Evolutionary conservation across 2,797 vertebrate species (phyloP).

Genomic region (Centroberyx gerrardi): DNA sequence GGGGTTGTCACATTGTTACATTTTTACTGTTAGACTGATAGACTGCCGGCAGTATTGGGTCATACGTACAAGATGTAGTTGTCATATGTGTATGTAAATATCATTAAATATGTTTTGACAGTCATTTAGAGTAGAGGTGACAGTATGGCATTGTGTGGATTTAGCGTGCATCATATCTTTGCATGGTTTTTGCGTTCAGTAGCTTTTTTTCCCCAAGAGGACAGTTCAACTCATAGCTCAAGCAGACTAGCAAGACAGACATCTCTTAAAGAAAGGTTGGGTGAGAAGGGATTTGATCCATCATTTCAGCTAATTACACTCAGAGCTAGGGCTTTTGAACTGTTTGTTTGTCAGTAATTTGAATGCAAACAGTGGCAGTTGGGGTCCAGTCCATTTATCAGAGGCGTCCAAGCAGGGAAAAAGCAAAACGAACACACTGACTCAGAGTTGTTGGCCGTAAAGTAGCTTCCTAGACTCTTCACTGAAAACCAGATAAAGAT

Average conservation of each 20-base stretch:
- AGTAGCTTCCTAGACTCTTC: background rate
- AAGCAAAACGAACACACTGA: background rate
- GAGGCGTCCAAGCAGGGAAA: background rate
- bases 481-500: background rate
- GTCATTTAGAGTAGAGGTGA: slow-evolving; percentile 87
- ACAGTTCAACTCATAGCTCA: slow-evolving; percentile 1
- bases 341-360: background rate
- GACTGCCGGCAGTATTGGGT: slow-evolving; percentile 98
- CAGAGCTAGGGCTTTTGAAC: background rate
- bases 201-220: background rate
- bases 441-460: background rate
- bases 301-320: background rate
- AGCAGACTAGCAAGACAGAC: background rate
- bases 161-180: slow-evolving; percentile 10
- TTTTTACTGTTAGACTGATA: slow-evolving; percentile 89
- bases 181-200: background rate
- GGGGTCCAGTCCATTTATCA: background rate
- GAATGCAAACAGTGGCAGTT: background rate
- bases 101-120: slow-evolving; percentile 89
- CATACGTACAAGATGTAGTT: slow-evolving; percentile 95
- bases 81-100: slow-evolving; percentile 94
- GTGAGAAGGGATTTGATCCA: too few relatives aligned
- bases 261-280: background rate
- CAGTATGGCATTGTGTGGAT: slow-evolving; percentile 84
- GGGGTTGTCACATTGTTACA: slow-evolving; percentile 87